Evolutionary conservation across 2,797 vertebrate species (phyloP).

Genomic region (Carapus acus): DNA sequence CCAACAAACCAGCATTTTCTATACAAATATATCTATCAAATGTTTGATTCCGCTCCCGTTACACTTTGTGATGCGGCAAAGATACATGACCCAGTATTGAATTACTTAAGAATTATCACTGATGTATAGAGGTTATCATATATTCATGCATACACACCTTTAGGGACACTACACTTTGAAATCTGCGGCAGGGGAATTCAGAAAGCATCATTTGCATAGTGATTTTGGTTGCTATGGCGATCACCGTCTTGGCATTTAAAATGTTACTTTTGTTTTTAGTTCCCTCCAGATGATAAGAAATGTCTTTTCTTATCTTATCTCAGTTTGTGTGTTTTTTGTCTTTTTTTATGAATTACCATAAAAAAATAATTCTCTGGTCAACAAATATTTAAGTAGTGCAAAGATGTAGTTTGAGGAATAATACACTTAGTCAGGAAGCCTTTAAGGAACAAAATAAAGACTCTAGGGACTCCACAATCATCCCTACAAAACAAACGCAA

Average conservation of each 20-base stretch:
- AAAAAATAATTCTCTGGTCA: conserved; percentile 53
- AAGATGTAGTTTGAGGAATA: conserved; percentile 58
- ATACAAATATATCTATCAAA: conserved; percentile 32
- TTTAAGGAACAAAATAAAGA: conserved; percentile 35
- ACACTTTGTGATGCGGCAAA: conserved; percentile 42
- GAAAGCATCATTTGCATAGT: conserved; percentile 28
- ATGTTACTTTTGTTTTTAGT: conserved; percentile 1
- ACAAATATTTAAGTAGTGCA: conserved; percentile 68
- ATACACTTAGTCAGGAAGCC: conserved; percentile 53
- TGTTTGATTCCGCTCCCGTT: conserved; percentile 35
- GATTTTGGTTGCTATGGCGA: neutral
- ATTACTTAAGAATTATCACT: conserved; percentile 46
- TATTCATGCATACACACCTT: conserved; percentile 64
- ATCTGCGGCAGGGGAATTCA: conserved; percentile 48
- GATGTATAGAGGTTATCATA: conserved; percentile 51
- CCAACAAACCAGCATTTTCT: conserved; percentile 49
- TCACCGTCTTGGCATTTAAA: neutral
- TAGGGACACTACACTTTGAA: conserved; percentile 35
- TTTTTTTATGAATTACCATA: conserved; percentile 31
- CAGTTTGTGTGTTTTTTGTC: conserved; percentile 15
- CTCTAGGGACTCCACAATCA: conserved; percentile 40
- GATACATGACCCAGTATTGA: conserved; percentile 47
- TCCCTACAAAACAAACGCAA: conserved; percentile 47
- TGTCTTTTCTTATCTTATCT: conserved; percentile 1
- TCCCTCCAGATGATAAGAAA: too few species aligned